phyloP scores from a whole-genome alignment of 1,140 invertebrate species.

The Telenomus remus region DNA sequence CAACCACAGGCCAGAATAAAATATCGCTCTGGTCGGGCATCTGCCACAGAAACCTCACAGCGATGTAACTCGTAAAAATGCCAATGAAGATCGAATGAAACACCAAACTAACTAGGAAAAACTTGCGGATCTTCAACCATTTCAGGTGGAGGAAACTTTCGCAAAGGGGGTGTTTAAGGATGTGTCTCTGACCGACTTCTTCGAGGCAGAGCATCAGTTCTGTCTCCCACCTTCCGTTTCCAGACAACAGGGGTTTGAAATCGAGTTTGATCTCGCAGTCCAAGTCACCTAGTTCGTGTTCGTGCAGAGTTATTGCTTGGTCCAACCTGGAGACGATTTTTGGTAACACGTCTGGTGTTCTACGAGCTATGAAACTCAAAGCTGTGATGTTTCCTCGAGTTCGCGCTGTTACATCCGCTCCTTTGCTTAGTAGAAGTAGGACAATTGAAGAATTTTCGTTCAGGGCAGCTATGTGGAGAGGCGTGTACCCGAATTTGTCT shows the following conservation, averaged over 20 bases:
- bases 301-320: slow-evolving; percentile 84
- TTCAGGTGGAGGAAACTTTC: slow-evolving; percentile 88
- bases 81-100: slow-evolving; percentile 86
- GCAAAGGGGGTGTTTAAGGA: slow-evolving; percentile 87
- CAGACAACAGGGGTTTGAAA: slow-evolving; percentile 82
- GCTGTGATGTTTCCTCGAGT: slow-evolving; percentile 88
- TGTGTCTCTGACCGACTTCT: slow-evolving; percentile 83
- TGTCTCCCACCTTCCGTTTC: slow-evolving; percentile 80
- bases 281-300: slow-evolving; percentile 87
- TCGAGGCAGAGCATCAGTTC: slow-evolving; percentile 84
- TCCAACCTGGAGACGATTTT: slow-evolving; percentile 84
- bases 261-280: slow-evolving; percentile 88
- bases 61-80: slow-evolving; percentile 82
- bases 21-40: slow-evolving; percentile 77
- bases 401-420: slow-evolving; percentile 86
- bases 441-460: slow-evolving; percentile 88
- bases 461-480: slow-evolving; percentile 87
- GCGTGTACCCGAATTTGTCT: slow-evolving; percentile 87
- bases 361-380: slow-evolving; percentile 85
- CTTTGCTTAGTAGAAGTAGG: slow-evolving; percentile 83
- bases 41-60: slow-evolving; percentile 75
- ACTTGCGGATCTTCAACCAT: slow-evolving; percentile 88
- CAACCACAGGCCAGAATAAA: slow-evolving; percentile 74
- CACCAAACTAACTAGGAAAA: slow-evolving; percentile 86
- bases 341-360: slow-evolving; percentile 86